These are phyloP conservation scores for Pseudococcus jackbeardsleyi DNA, from an alignment of 2,888 invertebrate species.

Conservation along the genomic window DNA sequence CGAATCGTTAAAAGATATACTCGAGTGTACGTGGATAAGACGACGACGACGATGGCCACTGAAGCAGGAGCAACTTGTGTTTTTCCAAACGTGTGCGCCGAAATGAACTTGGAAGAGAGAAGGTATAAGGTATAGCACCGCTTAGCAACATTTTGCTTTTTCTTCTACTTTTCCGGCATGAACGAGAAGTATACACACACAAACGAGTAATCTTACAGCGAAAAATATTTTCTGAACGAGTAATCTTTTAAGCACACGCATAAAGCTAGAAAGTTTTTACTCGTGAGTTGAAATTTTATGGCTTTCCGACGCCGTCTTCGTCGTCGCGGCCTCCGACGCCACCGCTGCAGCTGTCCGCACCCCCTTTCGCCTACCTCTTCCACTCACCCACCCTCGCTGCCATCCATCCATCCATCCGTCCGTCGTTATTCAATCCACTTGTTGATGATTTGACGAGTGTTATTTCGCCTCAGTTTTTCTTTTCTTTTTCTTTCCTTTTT, in stretches of 20 bases:
- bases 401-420: not conserved
- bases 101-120: not conserved
- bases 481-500: not conserved
- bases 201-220: slow-evolving; percentile 25
- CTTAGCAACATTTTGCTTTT: not conserved
- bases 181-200: not conserved
- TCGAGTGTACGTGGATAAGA: no score
- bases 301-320: slow-evolving; percentile 4
- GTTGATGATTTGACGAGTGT: slow-evolving; percentile 33
- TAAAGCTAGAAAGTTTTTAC: slow-evolving; percentile 23
- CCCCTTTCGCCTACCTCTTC: not conserved
- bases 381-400: no score
- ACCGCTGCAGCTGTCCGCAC: not conserved
- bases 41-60: no score
- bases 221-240: slow-evolving; percentile 33
- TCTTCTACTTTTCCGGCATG: not conserved
- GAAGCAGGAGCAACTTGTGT: no score
- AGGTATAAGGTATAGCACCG: not conserved
- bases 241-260: slow-evolving; percentile 37
- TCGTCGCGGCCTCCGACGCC: not conserved
- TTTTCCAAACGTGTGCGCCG: no score
- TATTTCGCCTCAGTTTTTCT: slow-evolving; percentile 6
- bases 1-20: no score
- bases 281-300: slow-evolving; percentile 40
- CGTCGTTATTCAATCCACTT: slow-evolving; percentile 32